Base-by-base conservation (phyloP, 2,797 vertebrate species). In the Etheostoma nigrum region DNA sequence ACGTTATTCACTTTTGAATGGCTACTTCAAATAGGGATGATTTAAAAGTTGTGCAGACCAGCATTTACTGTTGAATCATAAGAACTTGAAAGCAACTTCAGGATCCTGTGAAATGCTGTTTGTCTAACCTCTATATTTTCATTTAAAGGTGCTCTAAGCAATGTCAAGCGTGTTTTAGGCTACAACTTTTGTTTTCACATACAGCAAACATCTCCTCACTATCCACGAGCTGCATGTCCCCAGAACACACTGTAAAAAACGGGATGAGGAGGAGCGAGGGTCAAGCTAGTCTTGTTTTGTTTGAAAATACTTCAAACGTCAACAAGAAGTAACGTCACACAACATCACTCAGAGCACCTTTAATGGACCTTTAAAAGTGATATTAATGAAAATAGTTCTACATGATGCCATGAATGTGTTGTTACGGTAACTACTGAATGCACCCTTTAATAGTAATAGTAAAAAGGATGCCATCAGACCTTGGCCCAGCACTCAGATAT, bases 1-100 rank as follows among this genome's bases (percentile, higher is more conserved):
- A 65, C 62, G 82, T 85, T 62, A 58, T 83, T 85, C 65, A 78
- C 69, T 72, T 82, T 72, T 80, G 65, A 83, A 64, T 70, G 36
- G 59, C 53, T 55, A 42, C 71, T 78, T 90, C 76, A 72, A 78
- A 87, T 3, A n/a, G 64, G n/a, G 21, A 72, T 72, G 44, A 79
- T 90, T 78, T 82, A 18, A 88, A 83, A 86, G 73, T 68, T 85
- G 49, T 54, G 49, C 25, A 64, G 21, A 42, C 54, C 13, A 55
- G n/a, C 58, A 62, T 84, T 79, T 66, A 54, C 40, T 65, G n/a
- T 82, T 47, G 18, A 80, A 76, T 78, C 59, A 74, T 74, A 62
- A 23, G 3, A 76, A 45, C 18, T 57, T 65, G 25, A 83, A 82
- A 77, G 77, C 19, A 44, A 54, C 12, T 54, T 49, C 23, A 49